A percentile compares a stretch with the other conserved stretches of the same genome.
phyloP scores from a whole-genome alignment of 2,888 invertebrate genomes.

The Scaeva pyrastri region DNA sequence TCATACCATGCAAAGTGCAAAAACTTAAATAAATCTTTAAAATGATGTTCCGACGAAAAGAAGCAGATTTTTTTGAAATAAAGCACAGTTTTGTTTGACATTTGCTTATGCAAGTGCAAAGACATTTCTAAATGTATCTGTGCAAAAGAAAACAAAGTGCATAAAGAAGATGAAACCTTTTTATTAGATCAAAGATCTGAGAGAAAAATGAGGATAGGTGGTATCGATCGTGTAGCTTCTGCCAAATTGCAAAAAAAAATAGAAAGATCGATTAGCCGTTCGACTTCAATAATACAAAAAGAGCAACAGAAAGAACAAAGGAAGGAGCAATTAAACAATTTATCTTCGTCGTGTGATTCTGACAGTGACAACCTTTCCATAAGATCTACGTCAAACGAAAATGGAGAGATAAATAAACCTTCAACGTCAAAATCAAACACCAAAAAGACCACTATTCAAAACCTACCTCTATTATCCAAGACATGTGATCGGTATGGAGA shows the following conservation, averaged over 20 bases:
- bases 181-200: neutral
- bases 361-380: neutral
- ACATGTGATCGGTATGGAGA: too few relatives aligned
- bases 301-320: neutral
- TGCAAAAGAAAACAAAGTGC: neutral
- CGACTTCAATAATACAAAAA: neutral
- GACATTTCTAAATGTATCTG: neutral
- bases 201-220: neutral
- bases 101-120: too few relatives aligned
- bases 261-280: neutral
- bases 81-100: too few relatives aligned
- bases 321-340: neutral
- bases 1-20: too few relatives aligned
- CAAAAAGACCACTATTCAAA: neutral
- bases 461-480: neutral
- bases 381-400: neutral
- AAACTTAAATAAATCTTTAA: too few relatives aligned
- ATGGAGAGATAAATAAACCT: neutral
- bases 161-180: neutral
- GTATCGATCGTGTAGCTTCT: neutral
- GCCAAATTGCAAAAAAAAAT: neutral
- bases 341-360: neutral
- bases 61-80: too few relatives aligned
- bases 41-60: too few relatives aligned
- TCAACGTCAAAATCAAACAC: slow-evolving; percentile 4